Evolutionary conservation across 2,797 vertebrate species (phyloP).

Genomic region (Mus caroli): DNA sequence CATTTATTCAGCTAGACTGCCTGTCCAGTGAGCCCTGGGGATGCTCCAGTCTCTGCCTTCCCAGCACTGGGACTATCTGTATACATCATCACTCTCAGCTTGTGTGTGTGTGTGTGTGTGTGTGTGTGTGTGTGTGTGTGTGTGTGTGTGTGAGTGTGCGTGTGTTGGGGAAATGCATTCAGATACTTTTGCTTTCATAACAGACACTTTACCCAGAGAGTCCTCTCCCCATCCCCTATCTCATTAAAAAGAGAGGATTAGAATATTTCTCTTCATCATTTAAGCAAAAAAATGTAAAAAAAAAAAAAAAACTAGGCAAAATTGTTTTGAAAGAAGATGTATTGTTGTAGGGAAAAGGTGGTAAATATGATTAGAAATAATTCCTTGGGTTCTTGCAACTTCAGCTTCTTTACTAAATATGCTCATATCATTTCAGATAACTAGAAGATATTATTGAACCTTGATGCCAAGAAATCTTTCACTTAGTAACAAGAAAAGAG

Average conservation of each 20-base stretch:
- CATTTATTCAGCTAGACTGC: background rate
- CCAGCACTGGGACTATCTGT: background rate
- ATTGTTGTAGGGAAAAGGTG: background rate
- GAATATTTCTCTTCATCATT: slow-evolving; percentile 23
- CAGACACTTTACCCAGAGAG: background rate
- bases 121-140: too few relatives aligned
- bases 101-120: too few relatives aligned
- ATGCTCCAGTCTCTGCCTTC: background rate
- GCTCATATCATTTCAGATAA: background rate
- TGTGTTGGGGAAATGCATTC: background rate
- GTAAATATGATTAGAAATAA: background rate
- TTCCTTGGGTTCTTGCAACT: background rate
- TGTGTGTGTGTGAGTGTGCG: background rate
- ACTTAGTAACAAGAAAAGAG: background rate
- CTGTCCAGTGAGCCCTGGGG: background rate
- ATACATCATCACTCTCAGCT: background rate
- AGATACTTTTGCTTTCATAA: background rate
- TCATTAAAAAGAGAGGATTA: background rate
- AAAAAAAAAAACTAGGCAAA: background rate
- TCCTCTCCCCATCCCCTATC: too few relatives aligned
- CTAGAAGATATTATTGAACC: background rate
- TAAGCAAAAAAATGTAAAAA: background rate
- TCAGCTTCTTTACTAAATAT: background rate
- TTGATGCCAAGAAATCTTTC: background rate
- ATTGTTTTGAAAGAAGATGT: background rate